Evolutionary conservation across 2,113 vertebrate species (phyloP).

Genomic region (Pluvianellus socialis): DNA sequence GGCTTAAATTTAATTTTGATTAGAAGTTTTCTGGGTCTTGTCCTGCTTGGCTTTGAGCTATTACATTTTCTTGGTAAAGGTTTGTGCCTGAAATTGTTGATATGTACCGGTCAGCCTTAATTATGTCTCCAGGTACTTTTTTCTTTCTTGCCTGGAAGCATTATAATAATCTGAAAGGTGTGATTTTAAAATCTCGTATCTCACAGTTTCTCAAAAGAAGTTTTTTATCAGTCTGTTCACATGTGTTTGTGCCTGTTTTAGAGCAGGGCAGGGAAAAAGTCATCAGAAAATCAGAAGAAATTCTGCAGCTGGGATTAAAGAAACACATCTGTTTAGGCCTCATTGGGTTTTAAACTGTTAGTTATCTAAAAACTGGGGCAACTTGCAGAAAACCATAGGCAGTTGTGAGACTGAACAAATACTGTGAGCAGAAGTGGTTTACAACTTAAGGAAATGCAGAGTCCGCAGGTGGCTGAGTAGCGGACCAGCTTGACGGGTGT

Average conservation of each 20-base stretch:
- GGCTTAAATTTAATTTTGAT: neutral
- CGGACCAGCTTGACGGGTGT: neutral
- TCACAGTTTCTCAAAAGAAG: neutral
- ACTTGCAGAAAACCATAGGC: fast-evolving
- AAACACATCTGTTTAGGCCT: neutral
- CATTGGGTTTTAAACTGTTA: neutral
- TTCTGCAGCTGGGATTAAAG: neutral
- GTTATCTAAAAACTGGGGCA: neutral
- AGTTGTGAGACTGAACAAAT: neutral
- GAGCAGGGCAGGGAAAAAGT: neutral
- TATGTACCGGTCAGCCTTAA: neutral
- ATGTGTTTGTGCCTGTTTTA: neutral
- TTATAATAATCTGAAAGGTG: neutral
- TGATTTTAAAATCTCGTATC: neutral
- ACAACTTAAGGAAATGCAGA: neutral
- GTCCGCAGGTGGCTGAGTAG: neutral
- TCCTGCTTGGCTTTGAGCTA: neutral
- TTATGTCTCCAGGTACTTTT: neutral
- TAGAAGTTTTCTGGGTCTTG: neutral
- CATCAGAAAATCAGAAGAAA: neutral
- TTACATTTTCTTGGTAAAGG: neutral
- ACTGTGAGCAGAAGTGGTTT: neutral
- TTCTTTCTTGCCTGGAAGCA: neutral
- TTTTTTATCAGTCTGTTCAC: neutral
- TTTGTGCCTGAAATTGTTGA: neutral